A percentile compares a stretch with the other conserved stretches of the same genome.
phyloP scores from a whole-genome alignment of 2,113 vertebrate genomes.

The Cryptomyrus ogoouensis region DNA sequence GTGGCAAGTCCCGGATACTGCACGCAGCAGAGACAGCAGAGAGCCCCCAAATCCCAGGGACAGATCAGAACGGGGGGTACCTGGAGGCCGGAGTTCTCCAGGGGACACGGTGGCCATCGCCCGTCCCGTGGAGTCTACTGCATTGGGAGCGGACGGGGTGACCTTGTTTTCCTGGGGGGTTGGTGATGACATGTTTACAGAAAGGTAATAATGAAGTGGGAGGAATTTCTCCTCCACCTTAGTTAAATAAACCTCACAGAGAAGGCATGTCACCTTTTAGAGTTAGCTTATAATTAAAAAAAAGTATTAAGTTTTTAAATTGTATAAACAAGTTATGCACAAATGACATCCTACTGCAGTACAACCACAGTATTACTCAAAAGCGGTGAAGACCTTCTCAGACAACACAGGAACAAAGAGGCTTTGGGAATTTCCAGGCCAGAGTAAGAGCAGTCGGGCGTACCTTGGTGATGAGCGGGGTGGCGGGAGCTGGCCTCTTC shows the following conservation, averaged over 20 bases:
- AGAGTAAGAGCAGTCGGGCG: neutral
- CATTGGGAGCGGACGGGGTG: constrained; percentile 49
- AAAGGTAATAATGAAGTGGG: neutral
- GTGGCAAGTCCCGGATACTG: constrained; percentile 73
- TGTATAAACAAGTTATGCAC: neutral
- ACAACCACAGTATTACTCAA: neutral
- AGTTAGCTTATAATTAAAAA: neutral
- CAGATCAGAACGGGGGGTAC: constrained; percentile 80
- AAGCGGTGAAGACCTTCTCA: neutral
- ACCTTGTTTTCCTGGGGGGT: constrained; percentile 68
- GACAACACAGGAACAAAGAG: neutral
- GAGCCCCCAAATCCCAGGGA: constrained; percentile 61
- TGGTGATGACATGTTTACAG: neutral
- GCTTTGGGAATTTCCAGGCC: too few species aligned
- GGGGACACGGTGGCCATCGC: constrained; percentile 43
- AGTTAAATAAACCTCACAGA: neutral
- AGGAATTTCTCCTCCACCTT: neutral
- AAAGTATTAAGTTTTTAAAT: neutral
- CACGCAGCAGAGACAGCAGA: constrained; percentile 66
- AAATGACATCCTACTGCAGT: neutral
- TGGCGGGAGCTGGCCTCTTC: constrained; percentile 81
- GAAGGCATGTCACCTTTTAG: neutral
- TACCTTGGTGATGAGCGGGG: constrained; percentile 73
- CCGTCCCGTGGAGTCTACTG: constrained; percentile 63
- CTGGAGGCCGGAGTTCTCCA: constrained; percentile 76